A percentile compares a stretch with the other conserved stretches of the same genome.
phyloP scores from a whole-genome alignment of 2,888 invertebrate species.

The Blastobasis lacticolella region DNA sequence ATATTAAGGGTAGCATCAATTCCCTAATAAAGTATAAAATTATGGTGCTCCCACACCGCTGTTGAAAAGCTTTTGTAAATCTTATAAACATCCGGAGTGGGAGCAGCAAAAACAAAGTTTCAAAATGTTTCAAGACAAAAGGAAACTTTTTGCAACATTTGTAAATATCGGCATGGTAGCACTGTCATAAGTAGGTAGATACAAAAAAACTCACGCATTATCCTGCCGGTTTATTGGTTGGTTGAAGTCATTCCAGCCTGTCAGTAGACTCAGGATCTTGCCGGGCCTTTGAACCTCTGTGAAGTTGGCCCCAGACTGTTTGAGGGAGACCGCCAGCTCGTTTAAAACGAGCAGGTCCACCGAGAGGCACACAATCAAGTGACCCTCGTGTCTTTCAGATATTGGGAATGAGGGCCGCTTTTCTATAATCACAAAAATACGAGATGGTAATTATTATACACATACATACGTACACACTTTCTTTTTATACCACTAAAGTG shows the following conservation, averaged over 20 bases:
- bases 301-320: slow-evolving; percentile 21
- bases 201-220: too few relatives aligned
- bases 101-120: too few relatives aligned
- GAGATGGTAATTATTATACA: neutral
- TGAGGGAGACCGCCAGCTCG: slow-evolving; percentile 22
- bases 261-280: slow-evolving; percentile 14
- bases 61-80: too few relatives aligned
- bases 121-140: too few relatives aligned
- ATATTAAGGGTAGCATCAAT: too few relatives aligned
- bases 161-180: too few relatives aligned
- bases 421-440: slow-evolving; percentile 15
- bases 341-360: slow-evolving; percentile 32
- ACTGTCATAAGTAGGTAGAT: too few relatives aligned
- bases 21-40: too few relatives aligned
- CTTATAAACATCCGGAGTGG: too few relatives aligned
- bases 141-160: too few relatives aligned
- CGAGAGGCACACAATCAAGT: slow-evolving; percentile 38
- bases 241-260: slow-evolving; percentile 18
- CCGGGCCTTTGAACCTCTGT: slow-evolving; percentile 24
- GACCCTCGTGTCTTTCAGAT: slow-evolving; percentile 31
- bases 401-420: slow-evolving; percentile 26
- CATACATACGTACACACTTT: neutral
- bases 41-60: too few relatives aligned
- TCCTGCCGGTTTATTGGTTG: neutral
- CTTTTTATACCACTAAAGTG: too few relatives aligned